Evolutionary conservation across 2,113 vertebrate species (phyloP).

Genomic region (Seriola rivoliana): DNA sequence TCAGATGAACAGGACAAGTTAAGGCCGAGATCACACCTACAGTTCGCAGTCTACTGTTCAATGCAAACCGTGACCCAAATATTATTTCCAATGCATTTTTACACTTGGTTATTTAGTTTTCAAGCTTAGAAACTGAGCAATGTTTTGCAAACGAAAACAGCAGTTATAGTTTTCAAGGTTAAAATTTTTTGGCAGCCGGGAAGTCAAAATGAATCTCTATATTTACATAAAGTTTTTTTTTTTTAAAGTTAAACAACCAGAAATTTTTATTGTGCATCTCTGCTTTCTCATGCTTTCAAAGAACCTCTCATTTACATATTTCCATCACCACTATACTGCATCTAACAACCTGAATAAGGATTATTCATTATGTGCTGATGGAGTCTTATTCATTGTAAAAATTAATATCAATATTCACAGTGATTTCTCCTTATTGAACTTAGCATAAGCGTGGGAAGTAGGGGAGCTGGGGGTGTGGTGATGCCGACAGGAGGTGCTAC

Average conservation of each 20-base stretch:
- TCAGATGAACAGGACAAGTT: neutral
- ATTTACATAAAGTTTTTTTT: no score
- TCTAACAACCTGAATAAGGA: neutral
- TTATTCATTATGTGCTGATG: neutral
- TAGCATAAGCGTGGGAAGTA: neutral
- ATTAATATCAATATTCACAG: neutral
- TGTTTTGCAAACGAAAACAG: neutral
- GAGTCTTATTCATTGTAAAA: neutral
- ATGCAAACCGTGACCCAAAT: conserved; percentile 4
- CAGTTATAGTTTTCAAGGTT: neutral
- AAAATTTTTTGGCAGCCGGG: neutral
- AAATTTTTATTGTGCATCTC: neutral
- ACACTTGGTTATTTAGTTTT: neutral
- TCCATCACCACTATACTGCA: neutral
- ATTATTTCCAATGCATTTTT: neutral
- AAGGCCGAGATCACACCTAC: neutral
- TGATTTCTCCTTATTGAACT: neutral
- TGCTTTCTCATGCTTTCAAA: neutral
- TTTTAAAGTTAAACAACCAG: neutral
- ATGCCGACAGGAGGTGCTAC: no score
- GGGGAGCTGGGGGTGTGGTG: no score
- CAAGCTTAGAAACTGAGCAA: neutral
- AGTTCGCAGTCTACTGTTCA: neutral
- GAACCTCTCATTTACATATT: neutral
- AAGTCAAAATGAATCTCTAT: neutral